A percentile compares a stretch with the other conserved stretches of the same genome.
Evolutionary conservation across 2,113 vertebrate genomes (phyloP).

Genomic region (Dromas ardeola): DNA sequence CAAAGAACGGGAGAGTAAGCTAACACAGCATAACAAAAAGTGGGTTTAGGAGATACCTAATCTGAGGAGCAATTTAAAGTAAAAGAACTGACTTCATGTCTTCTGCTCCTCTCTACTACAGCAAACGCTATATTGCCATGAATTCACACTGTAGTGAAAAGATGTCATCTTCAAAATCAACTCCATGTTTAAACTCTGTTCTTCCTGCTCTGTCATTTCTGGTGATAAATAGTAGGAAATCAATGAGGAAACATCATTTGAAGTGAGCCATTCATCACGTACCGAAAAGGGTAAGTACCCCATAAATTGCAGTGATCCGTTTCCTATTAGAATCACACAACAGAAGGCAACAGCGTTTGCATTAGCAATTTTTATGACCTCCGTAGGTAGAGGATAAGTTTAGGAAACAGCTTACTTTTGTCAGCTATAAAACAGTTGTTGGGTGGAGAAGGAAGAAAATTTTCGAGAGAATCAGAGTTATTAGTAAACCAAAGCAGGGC

Average conservation of each 20-base stretch:
- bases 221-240: slow-evolving; percentile 75
- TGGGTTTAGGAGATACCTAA: slow-evolving; percentile 4
- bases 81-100: neutral
- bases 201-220: slow-evolving; percentile 53
- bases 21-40: neutral
- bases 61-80: neutral
- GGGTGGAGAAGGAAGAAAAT: slow-evolving; percentile 52
- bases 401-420: slow-evolving; percentile 77
- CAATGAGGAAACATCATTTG: slow-evolving; percentile 76
- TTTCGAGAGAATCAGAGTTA: neutral
- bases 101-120: slow-evolving; percentile 11
- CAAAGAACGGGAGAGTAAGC: neutral
- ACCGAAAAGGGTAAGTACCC: slow-evolving; percentile 76
- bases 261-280: slow-evolving; percentile 78
- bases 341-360: slow-evolving; percentile 72
- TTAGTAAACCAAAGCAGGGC: neutral
- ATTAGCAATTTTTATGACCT: slow-evolving; percentile 81
- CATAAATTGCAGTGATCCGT: slow-evolving; percentile 77
- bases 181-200: slow-evolving; percentile 74
- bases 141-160: slow-evolving; percentile 67
- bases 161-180: slow-evolving; percentile 79
- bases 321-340: slow-evolving; percentile 80
- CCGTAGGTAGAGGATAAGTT: slow-evolving; percentile 56
- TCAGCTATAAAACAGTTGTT: slow-evolving; percentile 68
- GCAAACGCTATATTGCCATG: slow-evolving; percentile 32